Evolutionary conservation across 2,888 invertebrate genomes (phyloP).

Genomic region (Teinopalpus imperialis): DNA sequence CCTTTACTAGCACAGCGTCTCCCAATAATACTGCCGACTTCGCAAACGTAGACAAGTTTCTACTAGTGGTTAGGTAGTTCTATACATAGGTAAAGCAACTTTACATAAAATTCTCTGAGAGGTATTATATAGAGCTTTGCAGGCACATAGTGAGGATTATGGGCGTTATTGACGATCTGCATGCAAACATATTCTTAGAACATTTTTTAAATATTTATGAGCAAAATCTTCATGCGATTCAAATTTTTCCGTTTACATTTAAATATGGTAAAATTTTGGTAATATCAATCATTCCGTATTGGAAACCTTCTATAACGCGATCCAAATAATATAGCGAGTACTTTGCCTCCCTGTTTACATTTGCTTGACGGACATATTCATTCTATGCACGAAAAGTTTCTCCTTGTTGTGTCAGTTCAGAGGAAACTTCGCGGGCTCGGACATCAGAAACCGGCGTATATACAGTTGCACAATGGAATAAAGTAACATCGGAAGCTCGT

Average conservation of each 20-base stretch:
- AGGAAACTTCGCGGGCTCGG: constrained; percentile 67
- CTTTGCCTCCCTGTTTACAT: constrained; percentile 69
- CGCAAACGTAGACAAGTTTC: constrained; percentile 45
- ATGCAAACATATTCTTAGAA: constrained; percentile 14
- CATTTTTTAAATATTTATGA: constrained; percentile 16
- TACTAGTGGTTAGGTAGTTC: constrained; percentile 40
- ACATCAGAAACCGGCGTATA: constrained; percentile 68
- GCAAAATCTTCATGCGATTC: constrained; percentile 5
- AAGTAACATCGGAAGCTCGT: constrained; percentile 80
- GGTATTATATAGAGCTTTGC: background rate
- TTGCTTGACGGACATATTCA: constrained; percentile 73
- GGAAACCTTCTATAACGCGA: constrained; percentile 38
- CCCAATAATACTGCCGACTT: constrained; percentile 73
- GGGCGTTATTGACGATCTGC: constrained; percentile 12
- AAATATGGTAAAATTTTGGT: background rate
- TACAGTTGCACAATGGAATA: constrained; percentile 78
- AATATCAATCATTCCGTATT: constrained; percentile 31
- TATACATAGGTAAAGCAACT: constrained; percentile 26
- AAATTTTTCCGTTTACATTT: constrained; percentile 7
- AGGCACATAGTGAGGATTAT: constrained; percentile 4
- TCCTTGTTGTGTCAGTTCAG: constrained; percentile 67
- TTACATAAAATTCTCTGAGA: constrained; percentile 18
- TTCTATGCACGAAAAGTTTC: constrained; percentile 80
- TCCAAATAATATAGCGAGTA: constrained; percentile 65
- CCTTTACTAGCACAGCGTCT: constrained; percentile 73